Conservation (phyloP, 2,888 invertebrate genomes). For the Mechanitis mazaeus region DNA sequence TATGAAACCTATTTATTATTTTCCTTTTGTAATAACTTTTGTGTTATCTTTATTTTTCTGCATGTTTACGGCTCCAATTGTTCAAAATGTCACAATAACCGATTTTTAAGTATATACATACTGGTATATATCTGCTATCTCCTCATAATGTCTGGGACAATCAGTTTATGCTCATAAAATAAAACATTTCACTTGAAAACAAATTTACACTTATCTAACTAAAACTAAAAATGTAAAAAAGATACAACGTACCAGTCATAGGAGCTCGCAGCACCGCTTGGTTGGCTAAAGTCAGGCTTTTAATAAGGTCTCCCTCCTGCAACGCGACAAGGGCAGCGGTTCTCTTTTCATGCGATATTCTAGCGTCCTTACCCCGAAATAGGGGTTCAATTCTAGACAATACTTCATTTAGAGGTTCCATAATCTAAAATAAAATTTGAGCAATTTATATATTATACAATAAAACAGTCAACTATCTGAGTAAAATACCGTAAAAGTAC, state of each 20-base stretch:
- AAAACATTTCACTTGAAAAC: no score
- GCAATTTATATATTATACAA: not conserved
- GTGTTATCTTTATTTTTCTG: no score
- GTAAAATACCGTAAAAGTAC: not conserved
- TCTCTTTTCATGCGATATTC: slow-evolving; percentile 77
- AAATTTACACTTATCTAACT: no score
- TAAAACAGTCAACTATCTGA: not conserved
- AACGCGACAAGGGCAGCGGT: slow-evolving; percentile 78
- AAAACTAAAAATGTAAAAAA: not conserved
- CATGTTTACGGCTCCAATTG: no score
- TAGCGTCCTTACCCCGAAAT: slow-evolving; percentile 80
- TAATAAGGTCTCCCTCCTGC: slow-evolving; percentile 65
- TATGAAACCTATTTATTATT: no score
- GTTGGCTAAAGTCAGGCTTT: slow-evolving; percentile 79
- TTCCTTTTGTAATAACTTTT: no score
- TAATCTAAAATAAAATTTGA: slow-evolving; percentile 44
- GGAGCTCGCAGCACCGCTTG: slow-evolving; percentile 86
- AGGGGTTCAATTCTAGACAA: slow-evolving; percentile 81
- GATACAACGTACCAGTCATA: slow-evolving; percentile 67
- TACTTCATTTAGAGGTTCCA: slow-evolving; percentile 71
- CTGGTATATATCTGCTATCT: no score
- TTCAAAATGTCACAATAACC: no score
- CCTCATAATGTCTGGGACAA: no score
- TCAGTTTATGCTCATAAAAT: no score
- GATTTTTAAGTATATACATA: no score